Conservation (phyloP, 1,140 invertebrate genomes). For the Whitmania pigra region DNA sequence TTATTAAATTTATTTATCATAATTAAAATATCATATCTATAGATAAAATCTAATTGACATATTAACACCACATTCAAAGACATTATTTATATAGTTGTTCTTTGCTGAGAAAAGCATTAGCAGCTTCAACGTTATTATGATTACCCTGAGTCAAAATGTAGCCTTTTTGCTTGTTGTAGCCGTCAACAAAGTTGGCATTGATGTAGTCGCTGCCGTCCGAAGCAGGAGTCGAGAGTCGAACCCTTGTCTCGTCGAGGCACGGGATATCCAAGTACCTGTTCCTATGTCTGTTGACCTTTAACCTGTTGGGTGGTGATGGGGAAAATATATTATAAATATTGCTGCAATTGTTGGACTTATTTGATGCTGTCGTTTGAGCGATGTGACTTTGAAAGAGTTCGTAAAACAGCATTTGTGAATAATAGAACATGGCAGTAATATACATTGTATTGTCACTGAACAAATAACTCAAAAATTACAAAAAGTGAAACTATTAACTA, state of each 20-base stretch:
- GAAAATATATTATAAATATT: neutral
- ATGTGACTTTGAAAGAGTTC: too few species aligned
- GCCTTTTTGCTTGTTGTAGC: constrained; percentile 38
- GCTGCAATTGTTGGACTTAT: neutral
- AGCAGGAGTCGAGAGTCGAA: constrained; percentile 54
- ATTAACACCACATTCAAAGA: too few species aligned
- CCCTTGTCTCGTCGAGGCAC: constrained; percentile 64
- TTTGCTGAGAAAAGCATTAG: too few species aligned
- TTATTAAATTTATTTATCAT: too few species aligned
- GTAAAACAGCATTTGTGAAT: too few species aligned
- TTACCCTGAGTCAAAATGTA: constrained; percentile 42
- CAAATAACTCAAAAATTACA: too few species aligned
- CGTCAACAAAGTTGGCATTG: constrained; percentile 64
- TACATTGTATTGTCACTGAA: too few species aligned
- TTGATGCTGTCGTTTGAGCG: neutral
- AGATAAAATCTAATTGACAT: too few species aligned
- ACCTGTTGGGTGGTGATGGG: constrained; percentile 7
- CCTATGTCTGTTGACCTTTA: constrained; percentile 53
- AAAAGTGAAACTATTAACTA: too few species aligned
- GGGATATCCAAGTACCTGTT: constrained; percentile 99
- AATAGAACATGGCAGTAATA: too few species aligned
- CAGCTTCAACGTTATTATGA: neutral
- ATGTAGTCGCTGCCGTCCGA: constrained; percentile 66
- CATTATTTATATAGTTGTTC: too few species aligned
- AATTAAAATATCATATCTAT: too few species aligned